phyloP scores from a whole-genome alignment of 2,888 invertebrate genomes.

The Macrophya annulata region DNA sequence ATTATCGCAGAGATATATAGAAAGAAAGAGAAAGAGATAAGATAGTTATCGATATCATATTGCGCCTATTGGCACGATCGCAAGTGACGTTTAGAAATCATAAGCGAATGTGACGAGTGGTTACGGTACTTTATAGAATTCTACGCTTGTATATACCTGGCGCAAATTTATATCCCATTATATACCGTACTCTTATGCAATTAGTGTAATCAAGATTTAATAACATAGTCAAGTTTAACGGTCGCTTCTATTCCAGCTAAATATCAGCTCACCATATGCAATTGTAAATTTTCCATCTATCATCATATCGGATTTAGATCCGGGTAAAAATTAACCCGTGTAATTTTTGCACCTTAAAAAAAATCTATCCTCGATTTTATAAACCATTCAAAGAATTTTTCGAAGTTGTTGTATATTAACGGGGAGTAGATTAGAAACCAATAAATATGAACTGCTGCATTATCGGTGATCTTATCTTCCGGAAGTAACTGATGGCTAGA shows the following conservation, averaged over 20 bases:
- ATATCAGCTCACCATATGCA: neutral
- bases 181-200: conserved; percentile 43
- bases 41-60: neutral
- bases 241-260: neutral
- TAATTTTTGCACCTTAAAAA: neutral
- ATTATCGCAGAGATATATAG: neutral
- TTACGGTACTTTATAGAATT: conserved; percentile 12
- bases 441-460: too few relatives aligned
- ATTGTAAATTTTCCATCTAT: conserved; percentile 13
- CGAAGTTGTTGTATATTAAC: neutral
- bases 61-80: neutral
- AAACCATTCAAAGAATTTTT: neutral
- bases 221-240: conserved; percentile 29
- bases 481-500: neutral
- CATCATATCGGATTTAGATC: neutral
- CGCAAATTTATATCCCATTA: conserved; percentile 28
- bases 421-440: too few relatives aligned
- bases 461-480: neutral
- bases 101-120: neutral
- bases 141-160: neutral
- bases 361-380: neutral
- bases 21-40: neutral
- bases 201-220: conserved; percentile 47
- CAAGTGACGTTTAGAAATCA: conserved; percentile 11
- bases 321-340: neutral